Evolutionary conservation across 1,140 invertebrate species (phyloP).

Genomic region (Drosophila asahinai): DNA sequence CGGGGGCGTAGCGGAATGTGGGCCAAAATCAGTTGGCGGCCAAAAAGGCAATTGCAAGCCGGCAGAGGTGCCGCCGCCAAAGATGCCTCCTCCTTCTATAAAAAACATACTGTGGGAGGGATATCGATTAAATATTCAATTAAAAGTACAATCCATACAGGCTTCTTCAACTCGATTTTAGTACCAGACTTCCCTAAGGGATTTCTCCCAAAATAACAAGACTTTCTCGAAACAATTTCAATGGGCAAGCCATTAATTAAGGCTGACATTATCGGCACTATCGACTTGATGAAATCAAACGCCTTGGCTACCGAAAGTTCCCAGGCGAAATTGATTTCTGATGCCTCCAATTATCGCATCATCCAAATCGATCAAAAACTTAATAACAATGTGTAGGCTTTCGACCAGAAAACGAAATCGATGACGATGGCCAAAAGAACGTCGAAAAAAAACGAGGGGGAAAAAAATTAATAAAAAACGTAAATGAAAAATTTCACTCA

Average conservation of each 20-base stretch:
- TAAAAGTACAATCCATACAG: not conserved
- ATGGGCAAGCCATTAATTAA: not conserved
- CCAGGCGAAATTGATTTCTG: slow-evolving; percentile 29
- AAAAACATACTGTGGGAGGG: not conserved
- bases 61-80: slow-evolving; percentile 7
- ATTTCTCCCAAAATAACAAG: not conserved
- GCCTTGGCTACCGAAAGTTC: slow-evolving; percentile 3
- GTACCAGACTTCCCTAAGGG: not conserved
- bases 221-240: slow-evolving; percentile 21
- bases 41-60: slow-evolving; percentile 14
- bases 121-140: slow-evolving; percentile 12
- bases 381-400: slow-evolving; percentile 28
- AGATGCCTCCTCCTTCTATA: slow-evolving; percentile 7
- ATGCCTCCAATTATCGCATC: slow-evolving; percentile 43
- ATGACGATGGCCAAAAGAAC: slow-evolving; percentile 32
- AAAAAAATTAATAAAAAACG: slow-evolving; percentile 28
- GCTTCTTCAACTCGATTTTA: not conserved
- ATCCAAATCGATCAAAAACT: slow-evolving; percentile 33
- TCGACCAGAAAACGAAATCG: slow-evolving; percentile 38
- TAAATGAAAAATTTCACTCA: slow-evolving; percentile 66
- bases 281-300: slow-evolving; percentile 13
- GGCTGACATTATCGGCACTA: not conserved
- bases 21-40: slow-evolving; percentile 14
- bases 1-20: slow-evolving; percentile 32
- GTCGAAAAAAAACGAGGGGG: not conserved